These are phyloP conservation scores for Chelonoidis abingdonii DNA, from an alignment of 2,113 vertebrate species.

Conservation along the genomic window DNA sequence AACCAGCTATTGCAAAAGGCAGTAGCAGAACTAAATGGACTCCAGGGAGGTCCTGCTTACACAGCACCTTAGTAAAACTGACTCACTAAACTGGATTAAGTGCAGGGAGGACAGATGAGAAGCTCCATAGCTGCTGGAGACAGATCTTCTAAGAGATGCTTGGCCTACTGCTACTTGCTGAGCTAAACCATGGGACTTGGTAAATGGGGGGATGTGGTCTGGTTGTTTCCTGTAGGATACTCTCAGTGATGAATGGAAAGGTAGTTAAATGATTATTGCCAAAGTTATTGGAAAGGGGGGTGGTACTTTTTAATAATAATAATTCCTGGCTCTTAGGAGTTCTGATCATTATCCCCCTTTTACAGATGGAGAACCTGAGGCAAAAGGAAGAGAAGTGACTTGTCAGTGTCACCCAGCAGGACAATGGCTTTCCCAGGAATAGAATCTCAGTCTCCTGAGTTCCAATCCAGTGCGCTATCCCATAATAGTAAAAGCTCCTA, in stretches of 20 bases:
- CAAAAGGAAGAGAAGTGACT: not conserved
- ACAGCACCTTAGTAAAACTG: not conserved
- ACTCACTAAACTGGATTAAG: not conserved
- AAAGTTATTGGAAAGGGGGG: not conserved
- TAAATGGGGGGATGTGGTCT: not conserved
- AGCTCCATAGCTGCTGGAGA: too few relatives aligned
- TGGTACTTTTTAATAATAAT: not conserved
- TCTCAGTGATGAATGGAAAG: not conserved
- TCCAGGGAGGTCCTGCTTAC: not conserved
- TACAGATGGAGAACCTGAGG: not conserved
- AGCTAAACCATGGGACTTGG: not conserved
- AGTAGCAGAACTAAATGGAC: too few relatives aligned
- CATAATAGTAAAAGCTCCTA: not conserved
- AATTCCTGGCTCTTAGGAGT: not conserved
- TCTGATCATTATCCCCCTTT: not conserved
- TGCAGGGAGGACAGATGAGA: not conserved
- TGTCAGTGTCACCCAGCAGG: not conserved
- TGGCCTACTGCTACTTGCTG: not conserved
- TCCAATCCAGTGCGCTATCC: not conserved
- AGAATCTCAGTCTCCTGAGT: not conserved
- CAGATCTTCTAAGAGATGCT: not conserved
- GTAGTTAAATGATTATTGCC: not conserved
- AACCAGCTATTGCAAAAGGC: too few relatives aligned
- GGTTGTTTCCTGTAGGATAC: not conserved
- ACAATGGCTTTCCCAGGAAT: not conserved